These are phyloP conservation scores for Aleadryas rufinucha DNA, from an alignment of 2,113 vertebrate genomes.

Conservation along the genomic window DNA sequence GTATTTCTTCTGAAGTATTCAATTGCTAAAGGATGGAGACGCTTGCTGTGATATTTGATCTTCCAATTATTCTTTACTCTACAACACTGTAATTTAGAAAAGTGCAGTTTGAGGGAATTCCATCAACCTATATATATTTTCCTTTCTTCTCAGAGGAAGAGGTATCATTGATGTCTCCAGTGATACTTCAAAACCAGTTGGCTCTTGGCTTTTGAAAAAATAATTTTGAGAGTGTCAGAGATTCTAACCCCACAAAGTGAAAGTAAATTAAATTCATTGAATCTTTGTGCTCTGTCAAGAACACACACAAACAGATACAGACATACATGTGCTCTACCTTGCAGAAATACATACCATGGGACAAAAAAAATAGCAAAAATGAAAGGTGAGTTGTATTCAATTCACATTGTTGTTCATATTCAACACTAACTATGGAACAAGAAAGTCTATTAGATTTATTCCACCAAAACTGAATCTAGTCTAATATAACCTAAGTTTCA, in stretches of 20 bases:
- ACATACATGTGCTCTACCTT: not conserved
- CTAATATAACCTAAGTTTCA: not conserved
- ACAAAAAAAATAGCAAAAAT: not conserved
- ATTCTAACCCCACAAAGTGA: not conserved
- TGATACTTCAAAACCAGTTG: slow-evolving; percentile 2
- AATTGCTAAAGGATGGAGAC: slow-evolving; percentile 35
- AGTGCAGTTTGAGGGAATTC: slow-evolving; percentile 22
- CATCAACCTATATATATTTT: slow-evolving; percentile 30
- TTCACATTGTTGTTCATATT: not conserved
- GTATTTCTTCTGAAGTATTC: slow-evolving; percentile 57
- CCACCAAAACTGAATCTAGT: not conserved
- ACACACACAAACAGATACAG: not conserved
- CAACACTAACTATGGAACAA: not conserved
- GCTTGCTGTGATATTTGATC: slow-evolving; percentile 60
- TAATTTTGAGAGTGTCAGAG: not conserved
- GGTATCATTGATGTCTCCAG: not conserved
- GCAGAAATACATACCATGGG: not conserved
- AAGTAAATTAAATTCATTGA: not conserved
- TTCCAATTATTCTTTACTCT: slow-evolving; percentile 13
- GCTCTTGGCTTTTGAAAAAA: slow-evolving; percentile 41
- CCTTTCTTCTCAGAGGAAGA: slow-evolving; percentile 13
- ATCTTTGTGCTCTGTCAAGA: not conserved
- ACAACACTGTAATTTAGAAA: slow-evolving; percentile 20
- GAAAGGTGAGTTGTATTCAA: not conserved
- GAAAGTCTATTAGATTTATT: not conserved